Conservation (phyloP, 2,113 vertebrate species). For the Eretmochelys imbricata region DNA sequence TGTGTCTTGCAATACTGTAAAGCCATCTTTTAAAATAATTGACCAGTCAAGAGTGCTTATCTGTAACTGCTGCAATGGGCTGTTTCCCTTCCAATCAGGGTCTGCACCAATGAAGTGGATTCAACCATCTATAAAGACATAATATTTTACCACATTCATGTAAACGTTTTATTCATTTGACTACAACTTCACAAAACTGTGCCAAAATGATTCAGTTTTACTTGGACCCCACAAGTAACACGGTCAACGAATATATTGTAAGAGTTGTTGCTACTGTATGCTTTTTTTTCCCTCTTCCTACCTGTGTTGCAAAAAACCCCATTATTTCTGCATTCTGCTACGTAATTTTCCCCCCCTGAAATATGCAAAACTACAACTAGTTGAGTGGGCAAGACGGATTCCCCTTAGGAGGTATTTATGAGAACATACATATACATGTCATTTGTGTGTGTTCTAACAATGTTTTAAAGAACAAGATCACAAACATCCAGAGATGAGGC, state of each 20-base stretch:
- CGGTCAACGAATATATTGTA: constrained; percentile 3
- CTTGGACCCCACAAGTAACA: not conserved
- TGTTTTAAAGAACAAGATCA: constrained; percentile 82
- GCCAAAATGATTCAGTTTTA: not conserved
- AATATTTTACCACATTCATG: fast-evolving
- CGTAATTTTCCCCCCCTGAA: constrained; percentile 31
- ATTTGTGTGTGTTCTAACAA: constrained; percentile 46
- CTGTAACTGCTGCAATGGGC: fast-evolving
- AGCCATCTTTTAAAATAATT: not conserved
- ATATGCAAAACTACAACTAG: not conserved
- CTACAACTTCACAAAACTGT: not conserved
- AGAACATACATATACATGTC: constrained; percentile 54
- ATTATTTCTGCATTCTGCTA: constrained; percentile 38
- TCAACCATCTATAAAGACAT: fast-evolving
- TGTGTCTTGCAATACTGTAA: not conserved
- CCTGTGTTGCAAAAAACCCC: constrained; percentile 19
- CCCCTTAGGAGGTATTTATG: constrained; percentile 23
- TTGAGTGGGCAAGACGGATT: constrained; percentile 55
- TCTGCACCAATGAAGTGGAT: not conserved
- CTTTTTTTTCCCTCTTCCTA: constrained; percentile 33
- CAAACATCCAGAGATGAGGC: constrained; percentile 86
- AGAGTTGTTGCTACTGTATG: not conserved
- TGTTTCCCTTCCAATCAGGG: not conserved
- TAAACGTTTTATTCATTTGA: not conserved
- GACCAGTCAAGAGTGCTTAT: not conserved